Base-by-base conservation (phyloP, 2,113 vertebrate genomes). In the Oncorhynchus clarkii region DNA sequence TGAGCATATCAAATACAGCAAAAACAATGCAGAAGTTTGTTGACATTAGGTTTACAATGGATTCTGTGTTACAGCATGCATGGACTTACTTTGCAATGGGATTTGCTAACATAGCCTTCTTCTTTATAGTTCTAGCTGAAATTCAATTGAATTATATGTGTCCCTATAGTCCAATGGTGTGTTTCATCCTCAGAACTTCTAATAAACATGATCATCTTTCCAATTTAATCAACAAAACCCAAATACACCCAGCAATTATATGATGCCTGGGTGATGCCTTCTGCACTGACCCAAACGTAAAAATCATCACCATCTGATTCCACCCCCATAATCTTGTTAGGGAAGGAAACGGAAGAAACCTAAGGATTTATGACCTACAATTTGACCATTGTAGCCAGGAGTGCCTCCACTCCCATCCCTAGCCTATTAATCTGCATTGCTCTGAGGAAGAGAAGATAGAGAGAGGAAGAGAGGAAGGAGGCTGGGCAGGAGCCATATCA, bases 21-120 rank as follows among this genome's bases (percentile, higher is more conserved):
- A n/a, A n/a, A 64, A 65, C n/a, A 26, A n/a, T 34, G 27, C 7
- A 66, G 48, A 22, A 27, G 72, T 20, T 74, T 66, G 45, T 74
- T 78, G 68, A 71, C 34, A 26, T 29, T 71, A 27, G 75, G 51
- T 22, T 72, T 29, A 72, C 76, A 67, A 67, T 78, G 22, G 2
- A 24, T n/a, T 67, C 62, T 72, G 48, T 13, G 62, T 67, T 67
- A 54, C 11, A 27, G 39, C 39, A 49, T 74, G 59, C 59, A 64
- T 49, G 49, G 51, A 29, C 13, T 62, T 73, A 34, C 59, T 57
- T 62, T 64, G 59, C 29, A 26, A 27, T 34, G 12, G 71, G 22
- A 73, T 64, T 45, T 70, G 20, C 59, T 62, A 62, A 22, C n/a
- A 22, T 62, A 62, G 8, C 7, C 8, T 7, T 24, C 59, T 62